Evolutionary conservation across 37 sponge, comb jelly and placozoan genomes (phyloP), one percentile per base, ranked within the genome.

Genomic region (Hormiphora californensis): DNA sequence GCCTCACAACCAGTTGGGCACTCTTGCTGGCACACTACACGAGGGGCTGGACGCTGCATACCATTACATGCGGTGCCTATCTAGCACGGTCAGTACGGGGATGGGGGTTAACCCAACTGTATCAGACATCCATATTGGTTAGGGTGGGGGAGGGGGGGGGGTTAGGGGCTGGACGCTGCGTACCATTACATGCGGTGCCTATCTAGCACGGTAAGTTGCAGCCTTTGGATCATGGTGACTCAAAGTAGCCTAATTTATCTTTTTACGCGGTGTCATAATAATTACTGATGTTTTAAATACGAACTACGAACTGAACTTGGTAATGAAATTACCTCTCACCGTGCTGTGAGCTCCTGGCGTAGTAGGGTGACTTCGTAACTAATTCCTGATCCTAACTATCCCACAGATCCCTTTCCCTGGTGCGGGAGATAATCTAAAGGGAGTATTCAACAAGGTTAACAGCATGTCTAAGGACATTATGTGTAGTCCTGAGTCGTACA

Each of bases 141-240:
- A n/a, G n/a, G n/a, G n/a, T n/a, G n/a, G n/a, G n/a, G n/a, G n/a
- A n/a, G n/a, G n/a, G n/a, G n/a, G n/a, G n/a, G n/a, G n/a, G n/a
- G n/a, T n/a, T n/a, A 73, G 44, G 81, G 81, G 25, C 25, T 73
- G n/a, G 81, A 73, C 17, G 81, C 81, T 11, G 81, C 81, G 0
- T 73, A 73, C 27, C 81, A 73, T 33, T 73, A 73, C 46, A 73
- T 73, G 81, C 40, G 43, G 81, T 73, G 81, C 43, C 46, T 73
- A 4, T 21, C 81, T 28, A 73, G 81, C 81, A 73, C 40, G 81
- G 81, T 73, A 17, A 19, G n/a, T n/a, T n/a, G n/a, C n/a, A n/a
- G n/a, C n/a, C n/a, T n/a, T n/a, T n/a, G n/a, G n/a, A n/a, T n/a
- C n/a, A n/a, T n/a, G n/a, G n/a, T n/a, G n/a, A n/a, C n/a, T n/a